Percentiles rank a stretch among this genome's conserved stretches.
Conservation (phyloP, 2,113 vertebrate genomes). For the Acrocephalus arundinaceus region DNA sequence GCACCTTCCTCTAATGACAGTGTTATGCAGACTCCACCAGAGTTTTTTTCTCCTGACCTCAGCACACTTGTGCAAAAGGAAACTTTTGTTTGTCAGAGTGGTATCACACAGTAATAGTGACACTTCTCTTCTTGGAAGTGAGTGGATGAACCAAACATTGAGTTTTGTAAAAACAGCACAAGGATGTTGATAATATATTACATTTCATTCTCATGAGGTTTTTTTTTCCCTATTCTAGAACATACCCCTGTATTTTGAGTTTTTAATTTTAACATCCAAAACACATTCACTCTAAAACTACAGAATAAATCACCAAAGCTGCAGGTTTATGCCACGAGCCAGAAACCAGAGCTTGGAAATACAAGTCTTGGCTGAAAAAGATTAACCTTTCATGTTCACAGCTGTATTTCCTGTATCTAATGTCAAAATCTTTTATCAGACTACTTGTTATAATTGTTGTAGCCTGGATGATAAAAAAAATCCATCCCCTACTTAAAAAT, state of each 20-base stretch:
- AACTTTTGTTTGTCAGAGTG: background rate
- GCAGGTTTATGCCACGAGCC: background rate
- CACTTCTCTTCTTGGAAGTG: background rate
- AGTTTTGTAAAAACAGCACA: background rate
- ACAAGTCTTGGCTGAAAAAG: background rate
- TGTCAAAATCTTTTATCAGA: background rate
- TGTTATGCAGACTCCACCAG: fast-evolving
- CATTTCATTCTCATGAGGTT: background rate
- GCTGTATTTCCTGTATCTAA: background rate
- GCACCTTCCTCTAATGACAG: background rate
- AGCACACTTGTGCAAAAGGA: background rate
- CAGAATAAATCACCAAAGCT: background rate
- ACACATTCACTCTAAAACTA: background rate
- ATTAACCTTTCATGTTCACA: background rate
- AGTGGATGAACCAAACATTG: background rate
- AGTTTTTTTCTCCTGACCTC: background rate
- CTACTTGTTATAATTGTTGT: background rate
- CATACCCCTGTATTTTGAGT: background rate
- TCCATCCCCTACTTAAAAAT: background rate
- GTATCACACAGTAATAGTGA: background rate
- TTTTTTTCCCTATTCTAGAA: background rate
- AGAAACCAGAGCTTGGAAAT: background rate
- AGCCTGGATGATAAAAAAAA: background rate
- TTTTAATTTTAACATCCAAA: background rate
- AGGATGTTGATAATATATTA: background rate